These are phyloP conservation scores for Anhinga anhinga DNA, from an alignment of 2,113 vertebrate species.

Conservation along the genomic window DNA sequence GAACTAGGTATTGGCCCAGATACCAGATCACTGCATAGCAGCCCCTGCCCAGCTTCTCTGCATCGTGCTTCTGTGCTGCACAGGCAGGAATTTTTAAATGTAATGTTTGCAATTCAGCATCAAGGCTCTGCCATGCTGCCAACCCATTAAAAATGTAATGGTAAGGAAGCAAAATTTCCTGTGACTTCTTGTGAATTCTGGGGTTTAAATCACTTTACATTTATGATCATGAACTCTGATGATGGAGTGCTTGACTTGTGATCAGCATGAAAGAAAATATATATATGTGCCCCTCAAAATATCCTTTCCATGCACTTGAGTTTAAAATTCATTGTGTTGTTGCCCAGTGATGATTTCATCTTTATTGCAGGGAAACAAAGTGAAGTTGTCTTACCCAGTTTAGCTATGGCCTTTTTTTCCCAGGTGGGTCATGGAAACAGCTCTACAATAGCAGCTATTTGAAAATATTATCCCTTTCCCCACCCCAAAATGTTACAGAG, in stretches of 20 bases:
- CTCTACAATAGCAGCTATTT: not conserved
- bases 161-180: not conserved
- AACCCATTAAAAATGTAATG: not conserved
- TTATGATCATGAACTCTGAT: not conserved
- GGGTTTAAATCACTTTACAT: not conserved
- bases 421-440: conserved; percentile 14
- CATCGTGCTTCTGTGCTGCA: not conserved
- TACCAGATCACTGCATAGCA: not conserved
- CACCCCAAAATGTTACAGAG: conserved; percentile 1
- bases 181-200: not conserved
- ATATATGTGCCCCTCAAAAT: not conserved
- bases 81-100: not conserved
- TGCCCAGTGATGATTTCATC: conserved; percentile 21
- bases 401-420: conserved; percentile 13
- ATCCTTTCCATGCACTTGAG: not conserved
- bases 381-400: not conserved
- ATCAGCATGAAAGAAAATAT: not conserved
- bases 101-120: not conserved
- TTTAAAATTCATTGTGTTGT: not conserved
- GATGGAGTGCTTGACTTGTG: not conserved
- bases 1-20: not conserved
- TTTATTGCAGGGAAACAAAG: conserved; percentile 14
- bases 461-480: conserved; percentile 34
- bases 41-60: not conserved
- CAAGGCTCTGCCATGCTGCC: not conserved